phyloP scores from a whole-genome alignment of 2,113 vertebrate species.

The Chaetorhynchus papuensis region DNA sequence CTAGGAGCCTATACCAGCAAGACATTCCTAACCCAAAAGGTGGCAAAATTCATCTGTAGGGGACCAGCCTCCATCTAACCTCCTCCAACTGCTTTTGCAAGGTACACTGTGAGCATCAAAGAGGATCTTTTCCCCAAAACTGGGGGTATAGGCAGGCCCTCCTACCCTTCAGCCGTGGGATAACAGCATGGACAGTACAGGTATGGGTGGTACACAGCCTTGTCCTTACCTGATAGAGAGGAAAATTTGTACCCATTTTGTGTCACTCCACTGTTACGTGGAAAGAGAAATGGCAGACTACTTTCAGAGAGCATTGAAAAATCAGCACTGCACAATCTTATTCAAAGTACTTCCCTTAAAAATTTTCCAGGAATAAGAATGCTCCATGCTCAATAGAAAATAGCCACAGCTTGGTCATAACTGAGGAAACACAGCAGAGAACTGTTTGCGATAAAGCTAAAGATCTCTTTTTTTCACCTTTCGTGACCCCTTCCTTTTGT shows the following conservation, averaged over 20 bases:
- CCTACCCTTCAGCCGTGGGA: background rate
- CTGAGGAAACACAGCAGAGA: background rate
- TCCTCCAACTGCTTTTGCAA: background rate
- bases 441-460: background rate
- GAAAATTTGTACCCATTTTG: background rate
- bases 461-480: background rate
- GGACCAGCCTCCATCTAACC: background rate
- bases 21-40: background rate
- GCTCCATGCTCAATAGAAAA: background rate
- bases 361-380: background rate
- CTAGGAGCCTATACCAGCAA: background rate
- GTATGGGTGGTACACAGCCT: background rate
- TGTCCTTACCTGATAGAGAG: background rate
- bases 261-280: background rate
- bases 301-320: background rate
- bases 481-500: background rate
- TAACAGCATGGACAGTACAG: background rate
- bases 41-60: background rate
- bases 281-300: background rate
- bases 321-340: background rate
- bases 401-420: background rate
- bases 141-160: background rate
- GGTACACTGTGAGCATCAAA: background rate
- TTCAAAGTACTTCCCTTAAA: slow-evolving; percentile 16
- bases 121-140: background rate